Percentiles rank a stretch among this genome's conserved stretches.
Conservation (phyloP, 2,888 invertebrate genomes). For the Coecobrya sp. region DNA sequence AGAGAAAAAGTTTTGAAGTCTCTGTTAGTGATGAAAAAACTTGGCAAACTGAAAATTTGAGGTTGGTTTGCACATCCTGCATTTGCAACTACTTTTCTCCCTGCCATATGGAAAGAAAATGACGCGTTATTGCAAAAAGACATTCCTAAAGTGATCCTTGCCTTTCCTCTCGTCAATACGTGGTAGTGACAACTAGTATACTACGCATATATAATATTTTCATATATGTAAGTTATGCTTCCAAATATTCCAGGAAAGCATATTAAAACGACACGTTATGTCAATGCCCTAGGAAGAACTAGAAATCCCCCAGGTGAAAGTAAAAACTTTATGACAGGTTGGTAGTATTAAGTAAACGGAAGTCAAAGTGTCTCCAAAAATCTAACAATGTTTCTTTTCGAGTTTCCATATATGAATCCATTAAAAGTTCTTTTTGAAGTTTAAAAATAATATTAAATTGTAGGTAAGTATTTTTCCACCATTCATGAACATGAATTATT, state of each 20-base stretch:
- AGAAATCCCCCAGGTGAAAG: too few relatives aligned
- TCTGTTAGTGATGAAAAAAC: constrained; percentile 58
- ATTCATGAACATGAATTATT: too few relatives aligned
- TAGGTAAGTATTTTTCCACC: too few relatives aligned
- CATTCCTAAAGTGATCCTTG: neutral
- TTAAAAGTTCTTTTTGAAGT: too few relatives aligned
- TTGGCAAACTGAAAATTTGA: constrained; percentile 58
- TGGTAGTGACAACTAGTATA: neutral
- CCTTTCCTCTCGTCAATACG: neutral
- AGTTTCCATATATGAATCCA: too few relatives aligned
- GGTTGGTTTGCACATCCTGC: constrained; percentile 26
- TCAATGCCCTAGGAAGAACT: neutral
- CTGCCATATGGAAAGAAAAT: neutral
- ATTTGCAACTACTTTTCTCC: constrained; percentile 6
- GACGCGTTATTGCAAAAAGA: neutral
- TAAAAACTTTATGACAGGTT: too few relatives aligned
- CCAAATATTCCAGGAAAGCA: neutral
- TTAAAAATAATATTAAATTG: too few relatives aligned
- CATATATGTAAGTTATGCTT: too few relatives aligned
- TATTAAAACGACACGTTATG: neutral
- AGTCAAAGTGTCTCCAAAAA: too few relatives aligned
- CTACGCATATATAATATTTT: neutral
- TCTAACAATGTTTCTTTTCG: too few relatives aligned
- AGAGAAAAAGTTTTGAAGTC: constrained; percentile 26
- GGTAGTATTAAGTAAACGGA: too few relatives aligned